phyloP scores from a whole-genome alignment of 2,888 invertebrate species.

The Agrochola macilenta region DNA sequence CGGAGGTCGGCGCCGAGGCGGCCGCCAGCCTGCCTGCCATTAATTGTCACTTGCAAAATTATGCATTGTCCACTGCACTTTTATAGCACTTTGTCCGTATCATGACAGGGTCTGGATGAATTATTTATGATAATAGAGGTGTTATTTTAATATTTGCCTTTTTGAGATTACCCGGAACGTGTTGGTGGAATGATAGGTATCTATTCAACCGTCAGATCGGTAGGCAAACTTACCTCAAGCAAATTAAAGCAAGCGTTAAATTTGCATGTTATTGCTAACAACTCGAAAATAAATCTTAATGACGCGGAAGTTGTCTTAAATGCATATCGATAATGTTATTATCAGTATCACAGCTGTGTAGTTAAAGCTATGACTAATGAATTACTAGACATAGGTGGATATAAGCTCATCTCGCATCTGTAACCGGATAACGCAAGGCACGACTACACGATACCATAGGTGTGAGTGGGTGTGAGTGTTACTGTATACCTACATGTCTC shows the following conservation, averaged over 20 bases:
- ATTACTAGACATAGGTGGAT: not conserved
- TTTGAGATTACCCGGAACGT: constrained; percentile 16
- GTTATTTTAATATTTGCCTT: constrained; percentile 25
- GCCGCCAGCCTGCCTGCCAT: constrained; percentile 58
- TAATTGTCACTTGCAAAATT: constrained; percentile 66
- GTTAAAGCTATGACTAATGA: not conserved
- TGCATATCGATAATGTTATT: not conserved
- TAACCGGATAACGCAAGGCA: constrained; percentile 3
- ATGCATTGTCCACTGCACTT: constrained; percentile 56
- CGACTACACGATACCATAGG: not conserved
- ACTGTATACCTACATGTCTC: not conserved
- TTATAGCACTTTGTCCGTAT: constrained; percentile 38
- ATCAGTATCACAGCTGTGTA: not conserved
- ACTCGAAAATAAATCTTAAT: not conserved
- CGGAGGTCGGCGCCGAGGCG: constrained; percentile 71
- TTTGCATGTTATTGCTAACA: not conserved
- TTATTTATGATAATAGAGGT: constrained; percentile 32
- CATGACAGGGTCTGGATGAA: constrained; percentile 37
- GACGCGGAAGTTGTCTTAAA: not conserved
- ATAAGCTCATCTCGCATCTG: not conserved
- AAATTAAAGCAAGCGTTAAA: too few species aligned
- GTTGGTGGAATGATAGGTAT: constrained; percentile 2
- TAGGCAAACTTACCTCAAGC: not conserved
- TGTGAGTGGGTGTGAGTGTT: not conserved
- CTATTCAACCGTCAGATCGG: not conserved